Base-by-base conservation (phyloP, 2,888 invertebrate genomes). In the Mellilla xanthometata region DNA sequence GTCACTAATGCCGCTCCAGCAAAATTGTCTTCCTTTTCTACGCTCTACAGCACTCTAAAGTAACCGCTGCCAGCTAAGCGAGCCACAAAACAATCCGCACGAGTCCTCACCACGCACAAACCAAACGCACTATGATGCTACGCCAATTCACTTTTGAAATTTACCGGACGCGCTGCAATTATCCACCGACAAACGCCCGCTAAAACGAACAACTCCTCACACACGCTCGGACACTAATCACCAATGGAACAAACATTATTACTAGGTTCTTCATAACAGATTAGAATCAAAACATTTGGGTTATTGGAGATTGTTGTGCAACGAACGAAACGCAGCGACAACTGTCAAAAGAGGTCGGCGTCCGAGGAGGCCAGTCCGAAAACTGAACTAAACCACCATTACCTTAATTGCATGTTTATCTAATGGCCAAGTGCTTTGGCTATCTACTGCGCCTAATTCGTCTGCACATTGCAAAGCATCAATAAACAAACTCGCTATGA, bases 361-460 rank as follows among this genome's bases (percentile, higher is more conserved):
- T 28, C 39, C 42, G 43, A 26, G 38, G 42, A 33, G 34, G 27
- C 42, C 15, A 27, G 54, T 58, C 57, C 54, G 45, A 59, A 58
- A 51, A 52, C 39, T 39, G 45, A 48, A 43, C 48, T 29, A n/a
- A 24, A 47, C 48, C 6, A 24, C 43, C 49, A 57, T n/a, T 60
- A 62, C 71, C 71, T 71, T 84, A 86, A 86, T 81, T 74, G 77
- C 71, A 65, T 78, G 68, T 71, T 87, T 86, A 82, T 81, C 83
- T 85, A 83, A 86, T 73, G 69, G 27, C n/a, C 11, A 7, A 23
- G 11, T 28, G 5, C 63, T 54, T 49, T 48, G 60, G 65, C 81
- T 81, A 86, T 84, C 82, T 60, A 49, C 71, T 52, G 74, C 58
- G 72, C 76, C 72, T 79, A 82, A 83, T 81, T 74, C 65, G 56